phyloP scores from a whole-genome alignment of 2,888 invertebrate species.

The Volucella bombylans region DNA sequence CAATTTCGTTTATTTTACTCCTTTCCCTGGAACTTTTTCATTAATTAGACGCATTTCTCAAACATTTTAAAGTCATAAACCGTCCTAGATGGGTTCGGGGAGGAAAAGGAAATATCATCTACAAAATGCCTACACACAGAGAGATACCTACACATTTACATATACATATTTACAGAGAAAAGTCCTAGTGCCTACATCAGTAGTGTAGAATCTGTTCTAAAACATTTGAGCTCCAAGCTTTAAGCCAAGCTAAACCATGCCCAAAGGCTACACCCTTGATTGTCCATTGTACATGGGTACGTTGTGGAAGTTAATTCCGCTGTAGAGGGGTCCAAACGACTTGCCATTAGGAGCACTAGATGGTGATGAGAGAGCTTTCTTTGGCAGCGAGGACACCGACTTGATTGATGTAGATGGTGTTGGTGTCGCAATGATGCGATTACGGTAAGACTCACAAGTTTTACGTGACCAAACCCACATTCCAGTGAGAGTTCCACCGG shows the following conservation, averaged over 20 bases:
- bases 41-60: background rate
- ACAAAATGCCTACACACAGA: slow-evolving; percentile 36
- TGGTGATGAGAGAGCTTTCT: slow-evolving; percentile 76
- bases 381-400: slow-evolving; percentile 78
- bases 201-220: slow-evolving; percentile 6
- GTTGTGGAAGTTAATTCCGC: slow-evolving; percentile 82
- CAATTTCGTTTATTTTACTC: slow-evolving; percentile 60
- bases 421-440: slow-evolving; percentile 79
- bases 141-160: slow-evolving; percentile 63
- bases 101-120: slow-evolving; percentile 52
- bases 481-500: slow-evolving; percentile 81
- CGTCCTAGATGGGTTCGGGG: background rate
- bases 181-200: slow-evolving; percentile 17
- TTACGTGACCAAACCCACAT: slow-evolving; percentile 83
- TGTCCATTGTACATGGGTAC: slow-evolving; percentile 81
- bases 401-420: slow-evolving; percentile 79
- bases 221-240: slow-evolving; percentile 75
- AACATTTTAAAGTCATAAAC: background rate
- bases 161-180: slow-evolving; percentile 17
- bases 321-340: slow-evolving; percentile 79
- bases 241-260: slow-evolving; percentile 48
- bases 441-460: slow-evolving; percentile 82
- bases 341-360: slow-evolving; percentile 68
- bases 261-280: slow-evolving; percentile 79
- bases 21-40: slow-evolving; percentile 14